Percentiles rank a stretch among this genome's conserved stretches.
Evolutionary conservation across 1,140 invertebrate genomes (phyloP).

Genomic region (Limonius californicus): DNA sequence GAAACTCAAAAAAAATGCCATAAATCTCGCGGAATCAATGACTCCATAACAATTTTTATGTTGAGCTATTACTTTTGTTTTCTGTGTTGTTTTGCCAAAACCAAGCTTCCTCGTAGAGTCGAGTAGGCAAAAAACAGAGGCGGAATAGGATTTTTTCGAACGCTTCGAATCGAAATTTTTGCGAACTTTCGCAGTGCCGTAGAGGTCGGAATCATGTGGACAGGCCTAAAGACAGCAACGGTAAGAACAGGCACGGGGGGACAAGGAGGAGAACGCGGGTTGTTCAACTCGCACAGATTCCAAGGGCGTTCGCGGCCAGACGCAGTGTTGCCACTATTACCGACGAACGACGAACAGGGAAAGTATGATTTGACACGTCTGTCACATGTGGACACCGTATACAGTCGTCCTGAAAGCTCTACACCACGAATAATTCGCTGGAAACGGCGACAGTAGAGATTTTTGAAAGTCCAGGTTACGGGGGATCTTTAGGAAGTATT

Average conservation of each 20-base stretch:
- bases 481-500: too few relatives aligned
- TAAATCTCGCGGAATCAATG: too few relatives aligned
- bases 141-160: too few relatives aligned
- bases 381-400: not conserved
- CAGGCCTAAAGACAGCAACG: not conserved
- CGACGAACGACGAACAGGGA: not conserved
- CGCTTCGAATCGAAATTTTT: too few relatives aligned
- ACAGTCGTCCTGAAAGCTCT: not conserved
- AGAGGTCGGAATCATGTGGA: not conserved
- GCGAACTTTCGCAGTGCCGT: too few relatives aligned
- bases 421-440: too few relatives aligned
- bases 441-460: not conserved
- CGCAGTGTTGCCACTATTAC: constrained; percentile 19
- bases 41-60: too few relatives aligned
- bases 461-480: not conserved
- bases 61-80: too few relatives aligned
- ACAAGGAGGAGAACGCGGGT: constrained; percentile 14
- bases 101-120: too few relatives aligned
- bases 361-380: constrained; percentile 1
- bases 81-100: too few relatives aligned
- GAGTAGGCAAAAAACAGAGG: too few relatives aligned
- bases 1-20: too few relatives aligned
- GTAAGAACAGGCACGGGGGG: constrained; percentile 9
- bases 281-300: constrained; percentile 24
- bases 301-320: constrained; percentile 22